Percentiles rank a stretch among this genome's conserved stretches.
These are phyloP conservation scores for Drosophila albomicans DNA, from an alignment of 1,140 invertebrate species.

Conservation along the genomic window DNA sequence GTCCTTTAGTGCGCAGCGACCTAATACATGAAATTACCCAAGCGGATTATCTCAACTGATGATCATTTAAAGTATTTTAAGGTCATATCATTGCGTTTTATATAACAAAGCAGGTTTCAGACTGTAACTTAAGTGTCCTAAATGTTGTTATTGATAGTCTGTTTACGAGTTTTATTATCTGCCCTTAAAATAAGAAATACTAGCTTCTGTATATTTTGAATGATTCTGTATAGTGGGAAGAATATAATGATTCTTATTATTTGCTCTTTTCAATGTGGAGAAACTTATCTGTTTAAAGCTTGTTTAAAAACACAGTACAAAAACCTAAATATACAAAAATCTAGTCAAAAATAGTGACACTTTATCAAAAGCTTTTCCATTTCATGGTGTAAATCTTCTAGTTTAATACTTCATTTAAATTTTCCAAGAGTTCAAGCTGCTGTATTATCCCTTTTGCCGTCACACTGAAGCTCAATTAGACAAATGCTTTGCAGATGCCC, in stretches of 20 bases:
- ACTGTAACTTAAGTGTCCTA: conserved; percentile 27
- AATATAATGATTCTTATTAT: no score
- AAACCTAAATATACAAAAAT: no score
- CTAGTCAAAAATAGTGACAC: no score
- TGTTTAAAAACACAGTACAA: no score
- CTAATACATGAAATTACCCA: conserved; percentile 27
- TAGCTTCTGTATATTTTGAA: not conserved
- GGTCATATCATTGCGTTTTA: conserved; percentile 21
- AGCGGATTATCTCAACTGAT: conserved; percentile 68
- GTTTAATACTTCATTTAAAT: not conserved
- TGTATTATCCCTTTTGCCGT: conserved; percentile 6
- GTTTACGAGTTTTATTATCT: conserved; percentile 35
- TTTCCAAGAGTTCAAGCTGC: not conserved
- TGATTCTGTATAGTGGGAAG: no score
- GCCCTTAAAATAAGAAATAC: no score
- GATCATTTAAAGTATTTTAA: conserved; percentile 50
- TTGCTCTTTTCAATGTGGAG: no score
- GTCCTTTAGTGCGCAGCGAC: conserved; percentile 23
- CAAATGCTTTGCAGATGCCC: conserved; percentile 9
- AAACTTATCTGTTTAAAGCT: no score
- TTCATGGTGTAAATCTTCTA: not conserved
- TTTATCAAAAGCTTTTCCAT: no score
- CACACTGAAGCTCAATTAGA: conserved; percentile 5
- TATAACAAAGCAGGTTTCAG: conserved; percentile 17
- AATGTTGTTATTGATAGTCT: conserved; percentile 30